Evolutionary conservation across 2,113 vertebrate species (phyloP).

Genomic region (Eleginops maclovinus): DNA sequence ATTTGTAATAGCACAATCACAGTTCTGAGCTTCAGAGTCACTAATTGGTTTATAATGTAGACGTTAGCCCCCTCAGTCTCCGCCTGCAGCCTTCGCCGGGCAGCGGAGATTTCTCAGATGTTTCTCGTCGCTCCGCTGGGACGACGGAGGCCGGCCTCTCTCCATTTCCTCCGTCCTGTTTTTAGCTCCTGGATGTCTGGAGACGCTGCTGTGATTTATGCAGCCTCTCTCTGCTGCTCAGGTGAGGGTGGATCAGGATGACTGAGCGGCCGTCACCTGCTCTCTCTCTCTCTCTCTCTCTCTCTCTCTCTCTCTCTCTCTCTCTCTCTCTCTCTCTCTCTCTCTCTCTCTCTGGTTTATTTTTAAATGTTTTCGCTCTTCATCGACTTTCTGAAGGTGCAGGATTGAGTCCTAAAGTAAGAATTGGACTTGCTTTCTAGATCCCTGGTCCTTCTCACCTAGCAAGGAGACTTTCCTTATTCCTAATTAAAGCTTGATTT

Average conservation of each 20-base stretch:
- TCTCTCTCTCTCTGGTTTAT: no score
- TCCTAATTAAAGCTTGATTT: no score
- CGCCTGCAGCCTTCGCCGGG: conserved; percentile 38
- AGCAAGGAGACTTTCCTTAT: no score
- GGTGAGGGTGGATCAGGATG: conserved; percentile 53
- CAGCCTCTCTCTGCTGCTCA: conserved; percentile 44
- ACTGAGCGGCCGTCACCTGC: conserved; percentile 51
- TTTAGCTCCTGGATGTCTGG: conserved; percentile 62
- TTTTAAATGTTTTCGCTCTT: no score
- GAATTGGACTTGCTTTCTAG: no score
- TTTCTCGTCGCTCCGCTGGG: conserved; percentile 30
- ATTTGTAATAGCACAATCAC: no score
- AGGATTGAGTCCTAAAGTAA: no score
- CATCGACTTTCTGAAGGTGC: no score
- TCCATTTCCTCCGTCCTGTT: conserved; percentile 53
- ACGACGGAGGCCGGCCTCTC: conserved; percentile 16
- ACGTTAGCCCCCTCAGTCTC: background rate
- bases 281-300: no score
- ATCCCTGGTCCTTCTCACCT: no score
- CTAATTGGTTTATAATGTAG: conserved; percentile 9
- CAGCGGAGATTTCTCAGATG: conserved; percentile 55
- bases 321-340: no score
- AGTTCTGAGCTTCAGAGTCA: background rate
- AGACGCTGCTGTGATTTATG: conserved; percentile 70
- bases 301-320: no score